Evolutionary conservation across 2,888 invertebrate species (phyloP), one percentile per base, ranked within the genome.

Genomic region (Conistra vaccinii): DNA sequence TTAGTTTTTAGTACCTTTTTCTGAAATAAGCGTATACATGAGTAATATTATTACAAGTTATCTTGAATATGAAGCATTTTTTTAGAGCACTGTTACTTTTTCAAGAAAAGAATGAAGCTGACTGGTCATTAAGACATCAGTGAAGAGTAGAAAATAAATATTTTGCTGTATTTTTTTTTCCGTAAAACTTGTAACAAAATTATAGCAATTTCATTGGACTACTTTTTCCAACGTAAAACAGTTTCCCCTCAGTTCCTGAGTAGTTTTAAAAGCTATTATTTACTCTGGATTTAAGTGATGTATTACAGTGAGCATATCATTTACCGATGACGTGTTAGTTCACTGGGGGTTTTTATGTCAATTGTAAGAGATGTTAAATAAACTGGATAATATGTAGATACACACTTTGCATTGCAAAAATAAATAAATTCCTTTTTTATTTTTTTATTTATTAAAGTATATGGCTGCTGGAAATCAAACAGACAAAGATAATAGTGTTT

Each of bases 201-300:
- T 53, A 53, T 70, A 29, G 17, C 23, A 39, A 39, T 29, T 70
- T 66, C 0, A 42, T 17, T 29, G 10, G n/a, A n/a, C n/a, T 3
- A 65, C 20, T 29, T 29, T 71, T 67, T 12, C n/a, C 17, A 12
- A 17, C 12, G 39, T 53, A 20, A 53, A 67, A 39, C 26, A 23
- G 14, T 65, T 66, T 70, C 1, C 29, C 10, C 12, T 70, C 51
- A n/a, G 6, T 70, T 66, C 29, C 29, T 12, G 2, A 42, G 70
- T 66, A 53, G 39, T 66, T 66, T 66, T 53, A 53, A 29, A 29
- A 39, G 23, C 39, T 29, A 29, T 66, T 66, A 66, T 66, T 42
- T 70, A 66, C 29, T 70, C 17, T 6, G 1, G 23, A 65, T 51
- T 23, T 39, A 26, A 51, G 14, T 69, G 45, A 48, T 62, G 45